Conservation (phyloP, 2,888 invertebrate species). For the Stenoptilia bipunctidactyla region DNA sequence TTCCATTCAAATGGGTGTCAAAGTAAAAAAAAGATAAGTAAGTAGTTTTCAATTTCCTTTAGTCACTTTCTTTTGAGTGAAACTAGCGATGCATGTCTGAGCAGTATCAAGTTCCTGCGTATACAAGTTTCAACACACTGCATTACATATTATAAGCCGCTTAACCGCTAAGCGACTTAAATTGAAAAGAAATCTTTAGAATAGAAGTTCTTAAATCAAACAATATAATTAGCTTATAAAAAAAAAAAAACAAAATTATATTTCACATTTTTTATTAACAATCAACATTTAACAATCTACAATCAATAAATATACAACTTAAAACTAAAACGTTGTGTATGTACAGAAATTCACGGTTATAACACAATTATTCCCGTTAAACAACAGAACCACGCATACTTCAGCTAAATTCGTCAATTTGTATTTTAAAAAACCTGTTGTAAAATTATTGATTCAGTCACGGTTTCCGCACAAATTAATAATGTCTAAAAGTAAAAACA, state of each 20-base stretch:
- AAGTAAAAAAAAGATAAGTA: slow-evolving; percentile 3
- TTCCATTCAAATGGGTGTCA: too few species aligned
- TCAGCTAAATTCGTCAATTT: slow-evolving; percentile 1
- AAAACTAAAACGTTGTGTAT: slow-evolving; percentile 34
- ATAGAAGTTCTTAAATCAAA: neutral
- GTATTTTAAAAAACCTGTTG: slow-evolving; percentile 19
- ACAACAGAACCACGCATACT: neutral
- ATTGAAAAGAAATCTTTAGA: neutral
- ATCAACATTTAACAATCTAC: slow-evolving; percentile 40
- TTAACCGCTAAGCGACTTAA: neutral
- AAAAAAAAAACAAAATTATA: slow-evolving; percentile 25
- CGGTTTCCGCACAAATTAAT: too few species aligned
- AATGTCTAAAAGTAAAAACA: too few species aligned
- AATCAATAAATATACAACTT: slow-evolving; percentile 55
- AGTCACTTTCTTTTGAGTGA: slow-evolving; percentile 44
- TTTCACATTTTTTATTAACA: slow-evolving; percentile 12
- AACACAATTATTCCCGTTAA: neutral
- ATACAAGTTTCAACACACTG: slow-evolving; percentile 25
- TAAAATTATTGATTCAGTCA: too few species aligned
- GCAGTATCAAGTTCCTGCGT: slow-evolving; percentile 22
- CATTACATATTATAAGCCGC: neutral
- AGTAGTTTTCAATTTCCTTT: slow-evolving; percentile 20
- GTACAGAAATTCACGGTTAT: slow-evolving; percentile 55
- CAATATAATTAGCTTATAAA: too few species aligned
- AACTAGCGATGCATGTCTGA: slow-evolving; percentile 28